phyloP scores from a whole-genome alignment of 2,888 invertebrate species.

The Tinea pellionella region DNA sequence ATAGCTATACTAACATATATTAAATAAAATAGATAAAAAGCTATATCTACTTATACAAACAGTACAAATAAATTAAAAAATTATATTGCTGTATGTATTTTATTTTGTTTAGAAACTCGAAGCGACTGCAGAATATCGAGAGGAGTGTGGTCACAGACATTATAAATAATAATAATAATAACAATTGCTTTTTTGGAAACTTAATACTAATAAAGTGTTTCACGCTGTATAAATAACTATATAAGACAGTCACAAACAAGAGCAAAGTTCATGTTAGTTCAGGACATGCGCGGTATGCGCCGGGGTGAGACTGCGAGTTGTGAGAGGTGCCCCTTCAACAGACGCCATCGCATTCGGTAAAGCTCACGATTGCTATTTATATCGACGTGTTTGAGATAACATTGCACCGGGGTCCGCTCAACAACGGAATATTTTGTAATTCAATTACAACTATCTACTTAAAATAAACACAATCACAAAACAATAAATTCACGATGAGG shows the following conservation, averaged over 20 bases:
- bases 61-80: too few relatives aligned
- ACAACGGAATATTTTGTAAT: conserved; percentile 9
- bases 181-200: too few relatives aligned
- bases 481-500: conserved; percentile 3
- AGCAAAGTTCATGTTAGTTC: conserved; percentile 66
- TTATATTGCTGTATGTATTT: too few relatives aligned
- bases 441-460: conserved; percentile 14
- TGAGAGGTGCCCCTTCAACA: conserved; percentile 16
- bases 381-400: conserved; percentile 45
- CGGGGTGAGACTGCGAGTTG: conserved; percentile 36
- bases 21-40: too few relatives aligned
- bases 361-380: conserved; percentile 34
- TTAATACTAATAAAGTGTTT: too few relatives aligned
- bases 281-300: conserved; percentile 60
- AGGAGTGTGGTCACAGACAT: too few relatives aligned
- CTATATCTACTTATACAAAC: too few relatives aligned
- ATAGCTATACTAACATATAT: too few relatives aligned
- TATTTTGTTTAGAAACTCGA: too few relatives aligned
- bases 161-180: too few relatives aligned
- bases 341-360: neutral
- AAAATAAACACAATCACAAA: conserved; percentile 1
- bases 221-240: too few relatives aligned
- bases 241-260: conserved; percentile 35
- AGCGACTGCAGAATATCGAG: too few relatives aligned
- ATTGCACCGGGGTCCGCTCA: conserved; percentile 23